Evolutionary conservation across 2,888 invertebrate genomes (phyloP).

Genomic region (Phragmatobia fuliginosa): DNA sequence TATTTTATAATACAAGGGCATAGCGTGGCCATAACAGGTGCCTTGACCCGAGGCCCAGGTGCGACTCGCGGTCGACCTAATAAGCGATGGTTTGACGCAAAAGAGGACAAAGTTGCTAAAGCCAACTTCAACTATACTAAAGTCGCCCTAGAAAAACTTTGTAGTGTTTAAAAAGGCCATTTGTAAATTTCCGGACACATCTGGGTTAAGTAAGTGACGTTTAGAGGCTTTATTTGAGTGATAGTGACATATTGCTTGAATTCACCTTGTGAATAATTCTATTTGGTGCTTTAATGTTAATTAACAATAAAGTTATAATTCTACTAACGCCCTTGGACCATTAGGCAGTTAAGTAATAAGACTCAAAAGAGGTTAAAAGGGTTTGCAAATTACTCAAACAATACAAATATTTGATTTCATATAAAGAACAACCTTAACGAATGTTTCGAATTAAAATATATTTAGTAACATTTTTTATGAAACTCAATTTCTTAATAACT

Average conservation of each 20-base stretch:
- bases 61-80: slow-evolving; percentile 22
- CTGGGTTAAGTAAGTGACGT: background rate
- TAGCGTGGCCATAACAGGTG: slow-evolving; percentile 23
- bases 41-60: slow-evolving; percentile 26
- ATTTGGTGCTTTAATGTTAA: background rate
- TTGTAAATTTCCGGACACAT: slow-evolving; percentile 8
- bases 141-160: slow-evolving; percentile 30
- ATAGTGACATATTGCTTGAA: background rate
- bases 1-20: slow-evolving; percentile 23
- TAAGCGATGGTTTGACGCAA: slow-evolving; percentile 24
- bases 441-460: too few relatives aligned
- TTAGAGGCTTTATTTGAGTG: background rate
- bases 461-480: too few relatives aligned
- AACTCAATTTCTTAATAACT: too few relatives aligned
- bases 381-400: background rate
- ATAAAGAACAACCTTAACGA: background rate
- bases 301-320: background rate
- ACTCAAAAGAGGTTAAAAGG: too few relatives aligned
- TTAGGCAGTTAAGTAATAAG: background rate
- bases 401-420: background rate
- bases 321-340: background rate
- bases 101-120: slow-evolving; percentile 19
- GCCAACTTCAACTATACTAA: slow-evolving; percentile 22
- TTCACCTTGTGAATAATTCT: background rate
- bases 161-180: slow-evolving; percentile 21